A percentile compares a stretch with the other conserved stretches of the same genome.
These are phyloP conservation scores for Danio albolineatus DNA, from an alignment of 2,797 vertebrate species.

Conservation along the genomic window DNA sequence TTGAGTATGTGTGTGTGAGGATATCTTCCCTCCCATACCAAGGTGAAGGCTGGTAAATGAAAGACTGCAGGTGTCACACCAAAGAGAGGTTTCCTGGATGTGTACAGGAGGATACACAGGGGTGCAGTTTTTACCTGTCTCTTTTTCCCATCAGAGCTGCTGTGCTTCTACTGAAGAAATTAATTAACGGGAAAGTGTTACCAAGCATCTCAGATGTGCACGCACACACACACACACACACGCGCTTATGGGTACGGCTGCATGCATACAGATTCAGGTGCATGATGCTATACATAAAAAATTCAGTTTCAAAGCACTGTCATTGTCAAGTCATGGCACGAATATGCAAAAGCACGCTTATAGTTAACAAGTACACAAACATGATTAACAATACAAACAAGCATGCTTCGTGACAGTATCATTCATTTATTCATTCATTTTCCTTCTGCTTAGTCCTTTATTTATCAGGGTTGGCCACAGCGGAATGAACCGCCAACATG, in stretches of 20 bases:
- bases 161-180: conserved; percentile 19
- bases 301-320: conserved; percentile 13
- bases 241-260: background rate
- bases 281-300: conserved; percentile 13
- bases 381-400: conserved; percentile 6
- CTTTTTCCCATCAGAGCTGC: conserved; percentile 4
- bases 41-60: conserved; percentile 32
- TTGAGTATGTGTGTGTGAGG: background rate
- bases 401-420: background rate
- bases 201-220: conserved; percentile 8
- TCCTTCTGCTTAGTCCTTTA: too few relatives aligned
- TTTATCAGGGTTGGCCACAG: too few relatives aligned
- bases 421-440: background rate
- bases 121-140: conserved; percentile 6
- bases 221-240: background rate
- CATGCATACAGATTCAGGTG: conserved; percentile 15
- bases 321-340: conserved; percentile 17
- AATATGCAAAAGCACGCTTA: background rate
- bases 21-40: conserved; percentile 23
- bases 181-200: conserved; percentile 28
- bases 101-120: conserved; percentile 9
- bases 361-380: background rate
- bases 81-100: conserved; percentile 40
- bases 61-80: conserved; percentile 35
- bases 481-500: too few relatives aligned